Conservation (phyloP, 2,113 vertebrate genomes). For the Sinocyclocheilus anophthalmus region DNA sequence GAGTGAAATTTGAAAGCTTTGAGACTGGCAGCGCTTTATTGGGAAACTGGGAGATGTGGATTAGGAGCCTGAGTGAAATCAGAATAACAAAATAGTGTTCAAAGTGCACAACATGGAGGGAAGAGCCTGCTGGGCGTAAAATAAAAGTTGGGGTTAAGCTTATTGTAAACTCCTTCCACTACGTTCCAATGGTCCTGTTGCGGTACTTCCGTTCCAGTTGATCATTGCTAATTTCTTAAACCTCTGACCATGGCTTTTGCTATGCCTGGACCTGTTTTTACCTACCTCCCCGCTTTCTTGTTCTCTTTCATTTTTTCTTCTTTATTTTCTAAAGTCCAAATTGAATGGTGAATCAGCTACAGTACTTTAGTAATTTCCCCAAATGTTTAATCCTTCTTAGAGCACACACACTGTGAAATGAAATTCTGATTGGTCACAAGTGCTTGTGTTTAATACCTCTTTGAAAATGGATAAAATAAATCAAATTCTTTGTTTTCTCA, state of each 20-base stretch:
- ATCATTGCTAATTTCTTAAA: slow-evolving; percentile 81
- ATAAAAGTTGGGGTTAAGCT: slow-evolving; percentile 86
- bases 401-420: slow-evolving; percentile 37
- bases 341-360: slow-evolving; percentile 71
- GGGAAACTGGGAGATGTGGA: slow-evolving; percentile 66
- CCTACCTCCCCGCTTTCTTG: background rate
- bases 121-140: slow-evolving; percentile 81
- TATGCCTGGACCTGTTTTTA: slow-evolving; percentile 66
- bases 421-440: slow-evolving; percentile 54
- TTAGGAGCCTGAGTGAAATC: slow-evolving; percentile 79
- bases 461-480: slow-evolving; percentile 18
- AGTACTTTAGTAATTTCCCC: slow-evolving; percentile 65
- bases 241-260: slow-evolving; percentile 65
- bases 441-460: slow-evolving; percentile 46
- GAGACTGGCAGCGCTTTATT: slow-evolving; percentile 53
- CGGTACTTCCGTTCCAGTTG: slow-evolving; percentile 81
- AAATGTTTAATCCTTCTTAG: slow-evolving; percentile 65
- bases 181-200: slow-evolving; percentile 78
- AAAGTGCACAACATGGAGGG: slow-evolving; percentile 81
- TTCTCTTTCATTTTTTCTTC: slow-evolving; percentile 50
- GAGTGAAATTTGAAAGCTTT: slow-evolving; percentile 47
- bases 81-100: slow-evolving; percentile 81
- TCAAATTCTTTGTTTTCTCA: slow-evolving; percentile 2
- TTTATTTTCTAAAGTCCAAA: slow-evolving; percentile 63
- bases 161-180: slow-evolving; percentile 81